phyloP scores from a whole-genome alignment of 2,797 vertebrate species.

The Poeciliopsis presidionis region DNA sequence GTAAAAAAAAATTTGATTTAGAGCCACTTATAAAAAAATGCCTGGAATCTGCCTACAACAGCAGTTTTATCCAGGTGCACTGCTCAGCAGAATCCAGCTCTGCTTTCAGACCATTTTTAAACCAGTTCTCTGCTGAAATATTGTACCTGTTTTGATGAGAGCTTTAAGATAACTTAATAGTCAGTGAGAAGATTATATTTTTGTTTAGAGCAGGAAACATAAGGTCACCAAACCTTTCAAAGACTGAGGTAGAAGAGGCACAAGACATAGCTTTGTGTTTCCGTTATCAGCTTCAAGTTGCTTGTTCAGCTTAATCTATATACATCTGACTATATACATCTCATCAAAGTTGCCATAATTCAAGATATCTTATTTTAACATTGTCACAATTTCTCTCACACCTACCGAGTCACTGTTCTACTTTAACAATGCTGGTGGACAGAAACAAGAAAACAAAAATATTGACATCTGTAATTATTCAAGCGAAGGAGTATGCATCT shows the following conservation, averaged over 20 bases:
- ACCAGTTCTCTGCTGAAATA: background rate
- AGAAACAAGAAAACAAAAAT: background rate
- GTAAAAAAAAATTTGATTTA: background rate
- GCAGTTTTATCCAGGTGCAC: background rate
- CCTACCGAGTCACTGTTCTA: background rate
- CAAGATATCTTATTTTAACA: background rate
- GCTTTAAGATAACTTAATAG: background rate
- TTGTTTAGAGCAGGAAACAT: background rate
- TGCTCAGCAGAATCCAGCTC: background rate
- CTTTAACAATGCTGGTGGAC: background rate
- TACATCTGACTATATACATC: background rate
- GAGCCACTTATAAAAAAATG: background rate
- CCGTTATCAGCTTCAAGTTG: background rate
- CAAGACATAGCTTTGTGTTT: background rate
- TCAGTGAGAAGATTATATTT: background rate
- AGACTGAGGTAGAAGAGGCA: background rate
- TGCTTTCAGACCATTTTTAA: background rate
- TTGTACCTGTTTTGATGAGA: background rate
- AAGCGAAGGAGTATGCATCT: background rate
- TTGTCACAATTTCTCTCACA: background rate
- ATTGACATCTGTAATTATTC: background rate
- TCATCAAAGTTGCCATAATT: background rate
- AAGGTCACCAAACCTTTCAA: background rate
- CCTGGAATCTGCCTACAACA: background rate
- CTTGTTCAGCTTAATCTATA: background rate